Evolutionary conservation across 2,797 vertebrate species (phyloP).

Genomic region (Centropyge bicolor): DNA sequence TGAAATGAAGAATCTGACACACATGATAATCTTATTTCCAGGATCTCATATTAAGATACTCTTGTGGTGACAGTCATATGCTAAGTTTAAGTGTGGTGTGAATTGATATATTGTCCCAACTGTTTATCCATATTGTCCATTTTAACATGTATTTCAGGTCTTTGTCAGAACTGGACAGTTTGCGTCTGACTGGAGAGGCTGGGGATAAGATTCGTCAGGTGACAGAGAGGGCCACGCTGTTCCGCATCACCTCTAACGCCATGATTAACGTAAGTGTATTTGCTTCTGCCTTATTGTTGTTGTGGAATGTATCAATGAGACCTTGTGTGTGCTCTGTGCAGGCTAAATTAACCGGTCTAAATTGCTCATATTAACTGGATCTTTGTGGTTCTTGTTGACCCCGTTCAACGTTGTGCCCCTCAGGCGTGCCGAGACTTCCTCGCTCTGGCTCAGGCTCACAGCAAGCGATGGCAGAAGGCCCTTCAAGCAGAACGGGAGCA

Average conservation of each 20-base stretch:
- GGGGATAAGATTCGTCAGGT: conserved; percentile 97
- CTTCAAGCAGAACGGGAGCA: conserved; percentile 95
- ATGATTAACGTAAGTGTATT: conserved; percentile 94
- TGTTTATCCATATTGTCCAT: not conserved
- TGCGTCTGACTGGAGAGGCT: conserved; percentile 92
- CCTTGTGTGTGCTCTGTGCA: not conserved
- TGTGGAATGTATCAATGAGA: not conserved
- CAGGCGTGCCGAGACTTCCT: conserved; percentile 96
- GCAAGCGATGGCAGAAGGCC: conserved; percentile 97
- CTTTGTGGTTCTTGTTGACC: not conserved
- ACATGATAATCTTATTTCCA: not conserved
- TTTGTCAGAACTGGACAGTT: conserved; percentile 94
- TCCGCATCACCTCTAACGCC: conserved; percentile 98
- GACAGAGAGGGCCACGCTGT: conserved; percentile 95
- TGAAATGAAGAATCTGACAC: not conserved
- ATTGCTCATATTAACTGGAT: not conserved
- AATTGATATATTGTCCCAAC: not conserved
- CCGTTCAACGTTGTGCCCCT: not conserved
- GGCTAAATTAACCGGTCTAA: not conserved
- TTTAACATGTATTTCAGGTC: conserved; percentile 85
- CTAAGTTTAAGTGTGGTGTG: too few relatives aligned
- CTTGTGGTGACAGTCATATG: not conserved
- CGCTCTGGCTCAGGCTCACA: conserved; percentile 92
- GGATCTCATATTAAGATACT: not conserved
- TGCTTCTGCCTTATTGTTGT: not conserved